Percentiles rank a stretch among this genome's conserved stretches.
These are phyloP conservation scores for Heteropelma amictum DNA, from an alignment of 2,888 invertebrate species.

Conservation along the genomic window DNA sequence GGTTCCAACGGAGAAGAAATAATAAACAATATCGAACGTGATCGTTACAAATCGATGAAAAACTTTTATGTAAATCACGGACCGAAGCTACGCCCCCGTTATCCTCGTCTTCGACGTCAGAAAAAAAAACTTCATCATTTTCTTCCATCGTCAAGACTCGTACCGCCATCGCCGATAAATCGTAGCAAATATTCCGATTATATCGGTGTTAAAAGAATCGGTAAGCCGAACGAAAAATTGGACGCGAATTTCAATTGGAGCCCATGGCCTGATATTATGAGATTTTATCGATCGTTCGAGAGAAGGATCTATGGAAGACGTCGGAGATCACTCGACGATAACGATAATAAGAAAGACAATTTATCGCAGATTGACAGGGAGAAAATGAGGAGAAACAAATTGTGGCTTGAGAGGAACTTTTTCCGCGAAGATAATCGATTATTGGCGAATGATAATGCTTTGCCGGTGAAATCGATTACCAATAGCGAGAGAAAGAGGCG, in stretches of 20 bases:
- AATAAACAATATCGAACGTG: slow-evolving; percentile 15
- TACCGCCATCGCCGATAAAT: slow-evolving; percentile 60
- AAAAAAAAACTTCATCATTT: slow-evolving; percentile 17
- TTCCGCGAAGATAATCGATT: slow-evolving; percentile 71
- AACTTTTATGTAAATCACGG: slow-evolving; percentile 7
- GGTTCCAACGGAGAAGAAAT: slow-evolving; percentile 3
- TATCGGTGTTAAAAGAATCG: background rate
- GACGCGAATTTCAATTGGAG: slow-evolving; percentile 8
- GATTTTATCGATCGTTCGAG: slow-evolving; percentile 38
- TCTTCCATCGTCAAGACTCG: slow-evolving; percentile 55
- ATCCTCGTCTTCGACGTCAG: slow-evolving; percentile 5
- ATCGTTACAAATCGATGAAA: slow-evolving; percentile 20
- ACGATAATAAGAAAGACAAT: background rate
- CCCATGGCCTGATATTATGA: slow-evolving; percentile 31
- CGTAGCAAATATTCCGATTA: slow-evolving; percentile 60
- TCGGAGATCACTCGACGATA: slow-evolving; percentile 51
- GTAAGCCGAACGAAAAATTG: slow-evolving; percentile 19
- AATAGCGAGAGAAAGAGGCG: slow-evolving; percentile 22
- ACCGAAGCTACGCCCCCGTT: slow-evolving; percentile 29
- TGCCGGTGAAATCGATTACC: slow-evolving; percentile 45
- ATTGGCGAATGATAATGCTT: slow-evolving; percentile 71
- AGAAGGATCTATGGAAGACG: slow-evolving; percentile 67
- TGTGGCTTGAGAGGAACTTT: slow-evolving; percentile 54
- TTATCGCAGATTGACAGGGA: background rate
- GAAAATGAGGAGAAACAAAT: slow-evolving; percentile 35